Base-by-base conservation (phyloP, 2,113 vertebrate genomes). In the Aythya baeri region DNA sequence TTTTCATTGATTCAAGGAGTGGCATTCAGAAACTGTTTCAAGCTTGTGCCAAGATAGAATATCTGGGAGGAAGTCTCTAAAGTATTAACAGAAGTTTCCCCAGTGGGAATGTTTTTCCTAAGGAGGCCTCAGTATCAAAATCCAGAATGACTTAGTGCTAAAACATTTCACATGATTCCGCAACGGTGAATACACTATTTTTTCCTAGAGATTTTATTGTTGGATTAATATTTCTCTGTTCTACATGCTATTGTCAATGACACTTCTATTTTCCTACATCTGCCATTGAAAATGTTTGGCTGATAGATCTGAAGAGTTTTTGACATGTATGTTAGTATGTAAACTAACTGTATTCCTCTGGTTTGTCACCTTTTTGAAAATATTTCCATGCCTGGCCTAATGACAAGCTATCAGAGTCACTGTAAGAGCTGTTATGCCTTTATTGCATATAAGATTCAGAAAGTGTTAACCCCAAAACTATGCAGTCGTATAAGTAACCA, bases 11-110 rank as follows among this genome's bases (percentile, higher is more conserved):
- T 62, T 91, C 59, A 89, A 68, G 84, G 58, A 94, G 55, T 71
- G 72, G 6, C 46, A 83, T 91, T 91, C 63, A 86, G 58, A 93
- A 96, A 93, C 22, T 50, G 17, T 74, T 91, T 89, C 65, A 91
- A 89, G 36, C n/a, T 96, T 83, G 57, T 91, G 85, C 59, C 52
- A 91, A 80, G 41, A 85, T 15, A 7, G 36, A 88, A 93, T 71
- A 95, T 22, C 63, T 83, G 46, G 68, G 59, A 94, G 81, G 81
- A 92, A 94, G 82, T 93, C 59, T 52, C 41, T 66, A 93, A 92
- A 94, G 16, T 83, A 83, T 63, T 76, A 88, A 41, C 91, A 97
- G 83, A 83, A 91, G 34, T 71, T 85, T 89, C 41, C 31, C 23
- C 50, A 88, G 58, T 0, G 0, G 71, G 55, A 91, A 43, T 38